Conservation (phyloP, 2,888 invertebrate genomes). For the Tetramorium bicarinatum region DNA sequence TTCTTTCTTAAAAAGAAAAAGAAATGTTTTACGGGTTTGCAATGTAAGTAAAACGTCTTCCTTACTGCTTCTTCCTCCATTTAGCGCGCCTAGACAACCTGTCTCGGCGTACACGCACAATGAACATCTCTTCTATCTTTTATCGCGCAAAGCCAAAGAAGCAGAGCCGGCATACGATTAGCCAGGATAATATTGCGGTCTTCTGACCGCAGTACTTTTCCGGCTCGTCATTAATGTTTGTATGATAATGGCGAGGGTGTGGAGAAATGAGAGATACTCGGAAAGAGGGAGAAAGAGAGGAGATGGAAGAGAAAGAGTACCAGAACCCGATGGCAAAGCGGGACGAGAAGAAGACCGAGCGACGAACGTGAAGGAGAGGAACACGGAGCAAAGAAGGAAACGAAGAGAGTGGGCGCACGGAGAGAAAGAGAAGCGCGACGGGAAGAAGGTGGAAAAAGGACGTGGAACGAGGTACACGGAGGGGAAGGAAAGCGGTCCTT, state of each 20-base stretch:
- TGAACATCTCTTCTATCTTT: constrained; percentile 55
- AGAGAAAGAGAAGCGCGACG: constrained; percentile 62
- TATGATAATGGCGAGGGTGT: constrained; percentile 86
- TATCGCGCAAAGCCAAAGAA: constrained; percentile 54
- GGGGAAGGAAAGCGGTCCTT: constrained; percentile 80
- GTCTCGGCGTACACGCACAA: constrained; percentile 31
- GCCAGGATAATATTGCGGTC: constrained; percentile 80
- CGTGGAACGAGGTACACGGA: constrained; percentile 63
- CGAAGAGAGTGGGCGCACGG: constrained; percentile 58
- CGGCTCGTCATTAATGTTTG: constrained; percentile 85
- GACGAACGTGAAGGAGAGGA: constrained; percentile 61
- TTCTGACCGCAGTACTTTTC: constrained; percentile 81
- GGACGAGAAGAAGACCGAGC: constrained; percentile 56
- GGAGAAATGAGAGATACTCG: constrained; percentile 81
- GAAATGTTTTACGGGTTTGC: neutral
- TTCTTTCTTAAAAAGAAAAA: neutral
- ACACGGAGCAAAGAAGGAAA: constrained; percentile 61
- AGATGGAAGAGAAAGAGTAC: constrained; percentile 19
- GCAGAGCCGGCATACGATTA: constrained; percentile 77
- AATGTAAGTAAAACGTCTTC: constrained; percentile 46
- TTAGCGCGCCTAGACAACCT: constrained; percentile 36
- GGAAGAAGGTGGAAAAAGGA: constrained; percentile 60
- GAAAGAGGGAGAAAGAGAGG: constrained; percentile 61
- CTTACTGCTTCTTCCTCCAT: constrained; percentile 28
- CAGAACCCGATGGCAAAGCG: constrained; percentile 36